Evolutionary conservation across 2,113 vertebrate genomes (phyloP), one percentile per base, ranked within the genome.

Genomic region (Cettia cetti): DNA sequence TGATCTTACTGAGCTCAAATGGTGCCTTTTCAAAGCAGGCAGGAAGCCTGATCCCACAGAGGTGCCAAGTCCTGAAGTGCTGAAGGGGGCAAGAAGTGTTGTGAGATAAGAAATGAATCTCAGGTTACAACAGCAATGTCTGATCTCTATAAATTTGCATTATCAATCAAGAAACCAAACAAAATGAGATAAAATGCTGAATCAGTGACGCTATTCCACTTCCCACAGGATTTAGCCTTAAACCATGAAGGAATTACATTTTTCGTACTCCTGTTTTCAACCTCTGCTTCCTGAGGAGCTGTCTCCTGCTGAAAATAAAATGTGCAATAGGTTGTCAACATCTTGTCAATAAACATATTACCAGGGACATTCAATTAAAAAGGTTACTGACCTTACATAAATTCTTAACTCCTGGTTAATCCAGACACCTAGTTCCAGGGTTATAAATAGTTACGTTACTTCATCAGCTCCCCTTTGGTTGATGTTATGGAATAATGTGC

Each of bases 371-470:
- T 90, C 37, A 88, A 82, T 91, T 59, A 0, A 53, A 83, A 82
- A 93, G 60, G 28, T 91, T 90, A 87, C 78, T 94, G 82, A 93
- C 70, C 70, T 93, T 87, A 90, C 63, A 72, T 39, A 88, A 79
- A 77, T 90, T 72, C 82, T 69, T 90, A 94, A 92, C 66, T 96
- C 30, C 44, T 90, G 42, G 54, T 86, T 96, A 95, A 91, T 91
- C 30, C 74, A 57, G 63, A 69, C 82, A 80, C 63, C 70, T 88
- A 57, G 30, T 76, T 82, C 49, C 63, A 90, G 47, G 23, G 52
- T 86, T 96, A 94, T 86, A 94, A 92, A 89, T 74, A 94, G 23
- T 80, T 82, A 80, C 9, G 7, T 82, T 91, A 92, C 66, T 92
- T 94, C 78, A 92, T 95, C 90, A 82, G 40, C 53, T 92, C 61